Percentiles rank a stretch among this genome's conserved stretches.
Conservation (phyloP, 2,797 vertebrate species). For the Benthosema pterotum region DNA sequence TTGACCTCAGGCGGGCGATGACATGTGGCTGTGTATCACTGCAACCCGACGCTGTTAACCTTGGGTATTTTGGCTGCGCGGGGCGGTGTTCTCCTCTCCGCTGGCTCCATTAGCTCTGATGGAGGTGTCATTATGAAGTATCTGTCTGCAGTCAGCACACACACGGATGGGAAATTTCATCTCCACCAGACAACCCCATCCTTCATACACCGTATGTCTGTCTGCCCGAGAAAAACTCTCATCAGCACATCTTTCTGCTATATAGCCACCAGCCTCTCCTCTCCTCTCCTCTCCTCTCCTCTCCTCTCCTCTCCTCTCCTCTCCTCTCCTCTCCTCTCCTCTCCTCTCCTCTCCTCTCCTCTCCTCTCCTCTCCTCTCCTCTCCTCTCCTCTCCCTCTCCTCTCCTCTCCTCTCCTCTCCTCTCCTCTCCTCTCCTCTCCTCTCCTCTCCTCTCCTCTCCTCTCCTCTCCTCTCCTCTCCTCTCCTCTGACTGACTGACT, state of each 20-base stretch:
- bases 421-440: not conserved
- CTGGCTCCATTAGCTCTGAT: constrained; percentile 17
- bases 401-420: not conserved
- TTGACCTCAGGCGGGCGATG: too few species aligned
- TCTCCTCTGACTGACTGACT: constrained; percentile 22
- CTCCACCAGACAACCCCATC: constrained; percentile 45
- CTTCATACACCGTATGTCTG: constrained; percentile 40
- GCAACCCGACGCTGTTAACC: constrained; percentile 19
- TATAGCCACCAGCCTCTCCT: not conserved
- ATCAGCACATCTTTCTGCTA: constrained; percentile 37
- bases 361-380: not conserved
- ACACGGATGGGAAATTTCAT: constrained; percentile 37
- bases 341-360: not conserved
- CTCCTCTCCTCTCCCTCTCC: not conserved
- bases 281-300: not conserved
- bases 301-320: not conserved
- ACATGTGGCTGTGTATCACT: too few species aligned
- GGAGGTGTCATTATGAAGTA: constrained; percentile 34
- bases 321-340: not conserved
- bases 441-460: not conserved
- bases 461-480: not conserved
- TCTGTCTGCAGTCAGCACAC: constrained; percentile 54
- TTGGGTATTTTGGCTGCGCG: constrained; percentile 27
- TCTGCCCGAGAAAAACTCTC: constrained; percentile 28
- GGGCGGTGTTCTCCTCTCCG: constrained; percentile 8